These are phyloP conservation scores for Ochotona curzoniae DNA, from an alignment of 2,113 vertebrate genomes.

Conservation along the genomic window DNA sequence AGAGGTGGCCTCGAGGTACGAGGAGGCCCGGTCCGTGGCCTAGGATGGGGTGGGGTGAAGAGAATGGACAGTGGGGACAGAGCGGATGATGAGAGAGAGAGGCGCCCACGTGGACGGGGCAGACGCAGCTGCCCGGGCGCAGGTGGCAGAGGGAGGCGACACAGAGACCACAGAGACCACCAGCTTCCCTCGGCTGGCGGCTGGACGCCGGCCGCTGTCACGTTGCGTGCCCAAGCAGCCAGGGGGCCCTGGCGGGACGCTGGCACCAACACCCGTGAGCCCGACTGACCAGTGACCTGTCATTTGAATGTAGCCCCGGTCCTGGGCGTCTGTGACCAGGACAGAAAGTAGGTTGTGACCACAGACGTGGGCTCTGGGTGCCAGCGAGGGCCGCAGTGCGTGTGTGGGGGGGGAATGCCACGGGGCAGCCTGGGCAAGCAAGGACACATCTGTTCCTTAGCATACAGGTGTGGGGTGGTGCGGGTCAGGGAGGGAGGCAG, in stretches of 20 bases:
- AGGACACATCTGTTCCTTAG: not conserved
- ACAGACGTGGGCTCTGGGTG: not conserved
- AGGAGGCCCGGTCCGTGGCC: conserved; percentile 93
- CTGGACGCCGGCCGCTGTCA: too few relatives aligned
- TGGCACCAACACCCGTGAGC: too few relatives aligned
- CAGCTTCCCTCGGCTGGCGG: too few relatives aligned
- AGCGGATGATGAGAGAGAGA: accelerated
- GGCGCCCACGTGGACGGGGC: not conserved
- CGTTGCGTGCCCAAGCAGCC: too few relatives aligned
- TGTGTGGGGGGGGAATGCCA: too few relatives aligned
- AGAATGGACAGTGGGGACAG: not conserved
- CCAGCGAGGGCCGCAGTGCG: too few relatives aligned
- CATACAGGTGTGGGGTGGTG: not conserved
- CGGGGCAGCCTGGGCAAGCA: too few relatives aligned
- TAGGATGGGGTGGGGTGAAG: conserved; percentile 78
- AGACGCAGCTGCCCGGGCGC: accelerated
- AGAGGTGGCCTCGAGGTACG: conserved; percentile 91
- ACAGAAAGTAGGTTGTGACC: not conserved
- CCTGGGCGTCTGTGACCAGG: not conserved
- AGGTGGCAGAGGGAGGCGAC: not conserved
- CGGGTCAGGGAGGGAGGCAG: not conserved
- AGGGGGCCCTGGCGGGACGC: too few relatives aligned
- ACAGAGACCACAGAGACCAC: too few relatives aligned
- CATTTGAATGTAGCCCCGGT: not conserved
- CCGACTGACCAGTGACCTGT: too few relatives aligned